phyloP scores from a whole-genome alignment of 1,140 invertebrate species.

The Diachasma alloeum region DNA sequence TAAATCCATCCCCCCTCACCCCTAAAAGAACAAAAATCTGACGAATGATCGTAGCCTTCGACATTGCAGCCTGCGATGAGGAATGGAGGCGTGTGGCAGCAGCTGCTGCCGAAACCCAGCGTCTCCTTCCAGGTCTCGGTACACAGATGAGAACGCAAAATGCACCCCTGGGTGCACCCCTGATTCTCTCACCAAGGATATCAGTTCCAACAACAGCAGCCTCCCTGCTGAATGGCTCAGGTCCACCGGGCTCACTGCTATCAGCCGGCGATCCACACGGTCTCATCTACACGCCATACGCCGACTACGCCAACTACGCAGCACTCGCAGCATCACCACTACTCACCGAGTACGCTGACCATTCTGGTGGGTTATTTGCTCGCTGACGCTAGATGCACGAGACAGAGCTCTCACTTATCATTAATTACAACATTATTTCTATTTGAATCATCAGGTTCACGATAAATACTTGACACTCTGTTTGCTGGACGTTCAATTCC shows the following conservation, averaged over 20 bases:
- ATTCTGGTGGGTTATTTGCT: slow-evolving; percentile 95
- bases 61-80: slow-evolving; percentile 75
- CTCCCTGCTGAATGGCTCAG: slow-evolving; percentile 76
- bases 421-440: slow-evolving; percentile 26
- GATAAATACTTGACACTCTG: slow-evolving; percentile 40
- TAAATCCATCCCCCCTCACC: too few relatives aligned
- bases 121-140: slow-evolving; percentile 73
- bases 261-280: slow-evolving; percentile 71
- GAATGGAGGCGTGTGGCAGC: slow-evolving; percentile 81
- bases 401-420: slow-evolving; percentile 30
- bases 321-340: slow-evolving; percentile 83
- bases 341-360: slow-evolving; percentile 87
- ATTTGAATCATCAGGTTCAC: slow-evolving; percentile 14
- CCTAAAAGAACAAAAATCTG: not conserved
- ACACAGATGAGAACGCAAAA: slow-evolving; percentile 74
- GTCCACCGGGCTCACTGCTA: slow-evolving; percentile 72
- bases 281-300: slow-evolving; percentile 79
- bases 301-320: slow-evolving; percentile 88
- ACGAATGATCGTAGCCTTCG: slow-evolving; percentile 47
- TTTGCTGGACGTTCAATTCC: slow-evolving; percentile 61
- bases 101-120: slow-evolving; percentile 77
- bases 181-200: slow-evolving; percentile 88
- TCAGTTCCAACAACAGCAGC: slow-evolving; percentile 81
- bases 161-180: slow-evolving; percentile 80
- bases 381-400: slow-evolving; percentile 66